Evolutionary conservation across 92 coral and sea anemone genomes (phyloP).

Genomic region (Parazoanthus swiftii): DNA sequence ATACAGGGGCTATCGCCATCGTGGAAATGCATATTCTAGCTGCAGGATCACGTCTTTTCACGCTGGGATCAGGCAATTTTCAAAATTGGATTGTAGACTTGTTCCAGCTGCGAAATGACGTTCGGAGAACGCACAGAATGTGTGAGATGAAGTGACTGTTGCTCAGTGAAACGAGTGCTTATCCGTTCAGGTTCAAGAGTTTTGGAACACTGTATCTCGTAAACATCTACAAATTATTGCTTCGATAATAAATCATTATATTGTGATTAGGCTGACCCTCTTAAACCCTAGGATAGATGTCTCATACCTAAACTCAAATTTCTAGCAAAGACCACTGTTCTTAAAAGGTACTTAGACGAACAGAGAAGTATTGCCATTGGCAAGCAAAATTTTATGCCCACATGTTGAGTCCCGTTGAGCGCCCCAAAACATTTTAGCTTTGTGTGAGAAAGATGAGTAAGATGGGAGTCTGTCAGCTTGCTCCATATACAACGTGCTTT

Average conservation of each 20-base stretch:
- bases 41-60: slow-evolving; percentile 78
- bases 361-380: neutral
- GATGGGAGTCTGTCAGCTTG: neutral
- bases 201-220: neutral
- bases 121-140: slow-evolving; percentile 72
- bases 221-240: slow-evolving; percentile 33
- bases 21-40: slow-evolving; percentile 95
- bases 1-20: slow-evolving; percentile 87
- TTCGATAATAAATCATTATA: slow-evolving; percentile 7
- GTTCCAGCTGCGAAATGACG: slow-evolving; percentile 61
- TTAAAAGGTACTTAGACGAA: neutral
- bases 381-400: neutral
- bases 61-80: slow-evolving; percentile 93
- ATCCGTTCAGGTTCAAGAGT: neutral
- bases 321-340: neutral
- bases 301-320: neutral
- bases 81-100: slow-evolving; percentile 89
- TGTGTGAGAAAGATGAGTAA: neutral
- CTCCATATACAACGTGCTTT: neutral
- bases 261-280: slow-evolving; percentile 8
- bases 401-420: neutral
- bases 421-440: neutral
- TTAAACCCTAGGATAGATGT: neutral
- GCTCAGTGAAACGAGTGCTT: neutral
- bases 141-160: slow-evolving; percentile 71